Percentiles rank a stretch among this genome's conserved stretches.
Evolutionary conservation across 2,113 vertebrate species (phyloP).

Genomic region (Notarius quadriscutis): DNA sequence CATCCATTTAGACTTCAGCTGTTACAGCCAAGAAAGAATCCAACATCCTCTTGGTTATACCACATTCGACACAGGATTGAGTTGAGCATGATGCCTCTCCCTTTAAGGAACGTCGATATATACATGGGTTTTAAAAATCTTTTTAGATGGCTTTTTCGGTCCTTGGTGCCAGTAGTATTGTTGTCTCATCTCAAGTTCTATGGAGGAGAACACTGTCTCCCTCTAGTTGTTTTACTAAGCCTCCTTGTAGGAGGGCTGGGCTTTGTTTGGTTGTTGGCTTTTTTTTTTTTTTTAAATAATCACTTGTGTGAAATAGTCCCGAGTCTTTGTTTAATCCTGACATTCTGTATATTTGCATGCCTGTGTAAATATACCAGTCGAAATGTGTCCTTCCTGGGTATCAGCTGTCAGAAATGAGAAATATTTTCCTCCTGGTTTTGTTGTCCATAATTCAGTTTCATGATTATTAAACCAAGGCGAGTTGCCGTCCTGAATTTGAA

Average conservation of each 20-base stretch:
- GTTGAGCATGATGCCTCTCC: conserved; percentile 19
- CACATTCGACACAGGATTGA: conserved; percentile 20
- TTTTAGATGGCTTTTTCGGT: conserved; percentile 20
- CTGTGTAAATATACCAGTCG: not conserved
- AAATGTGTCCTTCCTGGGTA: conserved; percentile 9
- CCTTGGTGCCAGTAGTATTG: conserved; percentile 7
- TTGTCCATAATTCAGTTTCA: conserved; percentile 39
- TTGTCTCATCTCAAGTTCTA: conserved; percentile 28
- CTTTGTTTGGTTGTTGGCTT: no score
- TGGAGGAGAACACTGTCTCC: conserved; percentile 14
- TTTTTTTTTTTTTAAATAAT: not conserved
- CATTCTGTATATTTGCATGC: conserved; percentile 3
- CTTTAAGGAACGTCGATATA: conserved; percentile 15
- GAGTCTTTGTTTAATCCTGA: conserved; percentile 25
- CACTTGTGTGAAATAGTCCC: not conserved
- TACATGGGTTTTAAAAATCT: conserved; percentile 17
- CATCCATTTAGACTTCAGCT: conserved; percentile 10
- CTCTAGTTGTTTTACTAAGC: not conserved
- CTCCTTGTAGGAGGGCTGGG: not conserved
- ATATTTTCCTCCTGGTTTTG: conserved; percentile 8
- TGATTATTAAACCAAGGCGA: conserved; percentile 12
- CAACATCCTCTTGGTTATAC: conserved; percentile 3
- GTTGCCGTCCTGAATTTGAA: not conserved
- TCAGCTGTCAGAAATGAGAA: conserved; percentile 40
- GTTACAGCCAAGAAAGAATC: conserved; percentile 6